Conservation (phyloP, 2,888 invertebrate species). For the Napeogenes inachia region DNA sequence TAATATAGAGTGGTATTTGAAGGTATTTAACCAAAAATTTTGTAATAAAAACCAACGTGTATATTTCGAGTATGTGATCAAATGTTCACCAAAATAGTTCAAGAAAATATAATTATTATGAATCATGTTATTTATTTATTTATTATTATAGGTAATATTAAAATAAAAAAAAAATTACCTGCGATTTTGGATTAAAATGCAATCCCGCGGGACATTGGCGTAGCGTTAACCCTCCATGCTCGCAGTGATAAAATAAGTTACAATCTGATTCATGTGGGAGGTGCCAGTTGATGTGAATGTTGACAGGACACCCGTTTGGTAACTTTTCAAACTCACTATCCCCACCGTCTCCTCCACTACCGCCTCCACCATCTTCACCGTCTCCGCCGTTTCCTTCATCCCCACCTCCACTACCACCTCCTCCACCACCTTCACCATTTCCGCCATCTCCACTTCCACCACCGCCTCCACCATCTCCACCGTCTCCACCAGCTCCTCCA, state of each 20-base stretch:
- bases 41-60: background rate
- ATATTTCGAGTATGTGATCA: too few species aligned
- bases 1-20: too few species aligned
- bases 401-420: background rate
- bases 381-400: background rate
- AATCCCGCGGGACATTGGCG: conserved; percentile 39
- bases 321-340: conserved; percentile 20
- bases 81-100: too few species aligned
- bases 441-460: background rate
- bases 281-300: conserved; percentile 37
- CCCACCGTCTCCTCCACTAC: background rate
- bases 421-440: background rate
- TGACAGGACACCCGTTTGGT: conserved; percentile 45
- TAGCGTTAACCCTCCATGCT: conserved; percentile 39
- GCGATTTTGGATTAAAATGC: conserved; percentile 44
- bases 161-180: conserved; percentile 38
- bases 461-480: background rate
- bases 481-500: conserved; percentile 5
- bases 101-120: too few species aligned
- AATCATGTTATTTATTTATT: too few species aligned
- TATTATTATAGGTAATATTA: too few species aligned
- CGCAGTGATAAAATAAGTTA: conserved; percentile 48
- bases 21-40: background rate
- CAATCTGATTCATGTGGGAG: conserved; percentile 49
- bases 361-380: background rate